These are phyloP conservation scores for Neolamprologus kungweensis DNA, from an alignment of 2,113 vertebrate genomes.

Conservation along the genomic window DNA sequence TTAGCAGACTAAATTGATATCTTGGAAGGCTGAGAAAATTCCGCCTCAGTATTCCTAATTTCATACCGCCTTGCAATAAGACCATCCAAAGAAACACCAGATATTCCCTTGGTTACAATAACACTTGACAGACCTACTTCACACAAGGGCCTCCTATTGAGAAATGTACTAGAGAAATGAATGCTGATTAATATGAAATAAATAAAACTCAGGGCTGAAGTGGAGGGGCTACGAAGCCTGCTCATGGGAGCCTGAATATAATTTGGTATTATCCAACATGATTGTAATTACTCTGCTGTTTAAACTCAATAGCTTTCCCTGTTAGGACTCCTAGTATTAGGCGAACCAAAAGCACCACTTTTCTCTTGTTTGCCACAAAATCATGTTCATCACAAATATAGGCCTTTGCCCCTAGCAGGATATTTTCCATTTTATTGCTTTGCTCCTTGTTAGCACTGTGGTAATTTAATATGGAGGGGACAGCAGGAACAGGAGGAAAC, in stretches of 20 bases:
- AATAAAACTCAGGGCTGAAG: constrained; percentile 35
- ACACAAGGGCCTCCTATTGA: constrained; percentile 48
- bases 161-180: constrained; percentile 35
- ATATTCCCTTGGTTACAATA: constrained; percentile 43
- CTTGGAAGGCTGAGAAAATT: neutral
- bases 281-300: constrained; percentile 49
- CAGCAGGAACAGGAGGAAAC: constrained; percentile 20
- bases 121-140: constrained; percentile 59
- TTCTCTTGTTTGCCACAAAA: constrained; percentile 63
- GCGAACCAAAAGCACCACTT: constrained; percentile 36
- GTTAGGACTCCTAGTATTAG: constrained; percentile 1
- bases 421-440: constrained; percentile 23
- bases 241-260: constrained; percentile 23
- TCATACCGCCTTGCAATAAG: constrained; percentile 4
- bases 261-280: constrained; percentile 29
- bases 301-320: constrained; percentile 26
- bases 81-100: constrained; percentile 30
- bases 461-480: constrained; percentile 20
- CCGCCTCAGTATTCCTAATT: constrained; percentile 22
- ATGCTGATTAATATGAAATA: constrained; percentile 61
- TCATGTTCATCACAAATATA: constrained; percentile 51
- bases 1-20: neutral
- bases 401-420: constrained; percentile 25
- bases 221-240: constrained; percentile 11
- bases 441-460: constrained; percentile 9